Conservation (phyloP, 2,888 invertebrate genomes). For the Tenthredo mesomela region DNA sequence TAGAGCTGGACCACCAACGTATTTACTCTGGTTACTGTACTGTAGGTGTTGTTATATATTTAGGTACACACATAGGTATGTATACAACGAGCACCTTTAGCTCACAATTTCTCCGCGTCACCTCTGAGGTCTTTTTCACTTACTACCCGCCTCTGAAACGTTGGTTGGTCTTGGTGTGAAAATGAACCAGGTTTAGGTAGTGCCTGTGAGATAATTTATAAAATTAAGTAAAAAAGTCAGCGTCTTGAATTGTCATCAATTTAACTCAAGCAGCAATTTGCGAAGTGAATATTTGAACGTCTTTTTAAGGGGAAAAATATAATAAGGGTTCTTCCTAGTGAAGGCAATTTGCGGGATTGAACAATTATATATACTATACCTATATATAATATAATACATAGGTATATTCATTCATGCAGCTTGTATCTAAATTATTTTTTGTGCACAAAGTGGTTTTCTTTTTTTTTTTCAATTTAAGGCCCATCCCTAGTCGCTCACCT, state of each 20-base stretch:
- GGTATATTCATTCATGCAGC: background rate
- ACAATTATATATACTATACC: background rate
- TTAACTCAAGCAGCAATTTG: conserved; percentile 8
- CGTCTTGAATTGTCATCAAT: conserved; percentile 31
- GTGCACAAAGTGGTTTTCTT: too few species aligned
- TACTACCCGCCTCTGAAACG: background rate
- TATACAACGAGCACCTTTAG: background rate
- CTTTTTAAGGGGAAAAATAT: background rate
- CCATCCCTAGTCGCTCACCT: too few species aligned
- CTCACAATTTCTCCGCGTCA: conserved; percentile 26
- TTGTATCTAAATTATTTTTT: background rate
- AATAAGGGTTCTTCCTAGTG: background rate
- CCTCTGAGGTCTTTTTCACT: conserved; percentile 19
- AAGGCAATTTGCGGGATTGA: background rate
- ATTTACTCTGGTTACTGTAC: background rate
- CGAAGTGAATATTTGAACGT: background rate
- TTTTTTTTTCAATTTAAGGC: too few species aligned
- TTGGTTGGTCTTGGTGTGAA: background rate
- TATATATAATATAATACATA: background rate
- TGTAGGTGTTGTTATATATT: background rate
- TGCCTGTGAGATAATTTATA: conserved; percentile 20
- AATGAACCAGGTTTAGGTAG: background rate
- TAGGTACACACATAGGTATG: background rate
- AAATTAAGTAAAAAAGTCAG: background rate
- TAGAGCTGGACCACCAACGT: background rate